Conservation (phyloP, 2,888 invertebrate genomes). For the Agrypnus murinus region DNA sequence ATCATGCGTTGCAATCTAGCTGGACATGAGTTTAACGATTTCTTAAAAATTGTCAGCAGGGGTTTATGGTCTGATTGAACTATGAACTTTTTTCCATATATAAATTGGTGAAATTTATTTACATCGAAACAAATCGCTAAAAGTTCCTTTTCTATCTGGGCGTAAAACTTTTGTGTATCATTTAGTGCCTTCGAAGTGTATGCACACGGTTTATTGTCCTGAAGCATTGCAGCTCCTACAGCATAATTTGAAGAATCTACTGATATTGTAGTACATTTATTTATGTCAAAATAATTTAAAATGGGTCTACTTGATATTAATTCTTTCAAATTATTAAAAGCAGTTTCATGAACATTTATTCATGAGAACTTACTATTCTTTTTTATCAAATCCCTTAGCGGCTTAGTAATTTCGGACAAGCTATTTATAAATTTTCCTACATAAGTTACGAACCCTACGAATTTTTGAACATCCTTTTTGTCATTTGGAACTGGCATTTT, state of each 20-base stretch:
- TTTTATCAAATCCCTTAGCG: slow-evolving; percentile 41
- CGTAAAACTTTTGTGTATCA: slow-evolving; percentile 34
- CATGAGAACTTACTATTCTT: slow-evolving; percentile 50
- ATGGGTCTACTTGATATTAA: slow-evolving; percentile 32
- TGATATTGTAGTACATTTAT: slow-evolving; percentile 26
- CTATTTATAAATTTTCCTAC: slow-evolving; percentile 52
- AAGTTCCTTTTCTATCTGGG: slow-evolving; percentile 64
- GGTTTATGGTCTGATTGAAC: slow-evolving; percentile 53
- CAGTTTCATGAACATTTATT: slow-evolving; percentile 41
- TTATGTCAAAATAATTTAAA: slow-evolving; percentile 42
- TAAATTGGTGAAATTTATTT: slow-evolving; percentile 62
- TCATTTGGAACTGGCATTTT: slow-evolving; percentile 55
- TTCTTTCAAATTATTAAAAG: slow-evolving; percentile 52
- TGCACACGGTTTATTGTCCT: slow-evolving; percentile 63
- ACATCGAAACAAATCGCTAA: slow-evolving; percentile 63
- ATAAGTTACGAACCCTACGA: slow-evolving; percentile 61
- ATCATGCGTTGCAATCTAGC: slow-evolving; percentile 44
- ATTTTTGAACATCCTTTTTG: slow-evolving; percentile 57
- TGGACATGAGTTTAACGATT: slow-evolving; percentile 37
- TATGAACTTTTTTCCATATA: slow-evolving; percentile 57
- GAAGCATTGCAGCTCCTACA: slow-evolving; percentile 63
- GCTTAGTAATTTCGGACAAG: slow-evolving; percentile 46
- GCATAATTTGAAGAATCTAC: slow-evolving; percentile 46
- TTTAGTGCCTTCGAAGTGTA: slow-evolving; percentile 63
- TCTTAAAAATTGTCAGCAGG: slow-evolving; percentile 47